phyloP scores from a whole-genome alignment of 2,113 vertebrate species.

The Zapus hudsonius region DNA sequence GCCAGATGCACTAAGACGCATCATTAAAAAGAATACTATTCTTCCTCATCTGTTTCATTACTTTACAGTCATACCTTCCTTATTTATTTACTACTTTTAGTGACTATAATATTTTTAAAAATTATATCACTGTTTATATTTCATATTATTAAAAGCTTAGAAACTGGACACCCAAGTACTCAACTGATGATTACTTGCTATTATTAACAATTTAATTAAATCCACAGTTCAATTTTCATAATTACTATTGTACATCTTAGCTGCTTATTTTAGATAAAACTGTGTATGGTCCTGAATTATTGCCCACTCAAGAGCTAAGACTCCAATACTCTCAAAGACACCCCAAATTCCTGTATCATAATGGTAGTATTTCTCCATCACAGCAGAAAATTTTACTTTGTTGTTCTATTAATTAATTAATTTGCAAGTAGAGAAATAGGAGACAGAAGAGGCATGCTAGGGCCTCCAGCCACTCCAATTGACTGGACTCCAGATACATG shows the following conservation, averaged over 20 bases:
- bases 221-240: not conserved
- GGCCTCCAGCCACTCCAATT: too few relatives aligned
- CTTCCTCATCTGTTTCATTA: not conserved
- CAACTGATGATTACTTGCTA: not conserved
- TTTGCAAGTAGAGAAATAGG: too few relatives aligned
- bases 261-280: not conserved
- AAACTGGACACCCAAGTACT: not conserved
- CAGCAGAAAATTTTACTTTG: not conserved
- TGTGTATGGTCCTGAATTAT: too few relatives aligned
- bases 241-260: not conserved
- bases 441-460: too few relatives aligned
- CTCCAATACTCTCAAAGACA: too few relatives aligned
- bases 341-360: too few relatives aligned
- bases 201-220: constrained; percentile 15
- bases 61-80: not conserved
- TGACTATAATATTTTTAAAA: not conserved
- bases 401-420: too few relatives aligned
- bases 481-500: too few relatives aligned
- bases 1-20: not conserved
- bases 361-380: not conserved
- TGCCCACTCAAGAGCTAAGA: too few relatives aligned
- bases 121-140: not conserved
- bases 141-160: not conserved
- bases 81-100: not conserved
- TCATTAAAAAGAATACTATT: not conserved